Conservation (phyloP, 2,797 vertebrate genomes). For the Thaleichthys pacificus region DNA sequence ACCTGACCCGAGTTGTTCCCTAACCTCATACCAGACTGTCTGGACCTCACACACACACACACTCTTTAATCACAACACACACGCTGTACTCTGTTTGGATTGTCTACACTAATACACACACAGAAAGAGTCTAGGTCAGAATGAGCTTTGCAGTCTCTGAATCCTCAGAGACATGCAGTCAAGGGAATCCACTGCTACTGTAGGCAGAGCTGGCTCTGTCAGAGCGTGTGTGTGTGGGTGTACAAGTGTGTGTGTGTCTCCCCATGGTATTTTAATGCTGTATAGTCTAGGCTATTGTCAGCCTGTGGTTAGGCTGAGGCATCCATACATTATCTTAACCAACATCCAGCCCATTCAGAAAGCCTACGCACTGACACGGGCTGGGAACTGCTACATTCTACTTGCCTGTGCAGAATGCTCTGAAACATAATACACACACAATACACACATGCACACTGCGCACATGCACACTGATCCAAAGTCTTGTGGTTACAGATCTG, state of each 20-base stretch:
- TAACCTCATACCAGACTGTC: slow-evolving; percentile 40
- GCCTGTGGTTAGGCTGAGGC: slow-evolving; percentile 35
- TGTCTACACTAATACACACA: not conserved
- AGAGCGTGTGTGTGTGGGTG: not conserved
- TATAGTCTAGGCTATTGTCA: slow-evolving; percentile 25
- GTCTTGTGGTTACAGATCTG: not conserved
- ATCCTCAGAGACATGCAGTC: slow-evolving; percentile 42
- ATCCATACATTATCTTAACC: slow-evolving; percentile 52
- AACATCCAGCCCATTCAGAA: slow-evolving; percentile 36
- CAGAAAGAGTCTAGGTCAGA: slow-evolving; percentile 36
- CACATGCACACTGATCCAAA: not conserved
- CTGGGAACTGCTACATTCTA: too few species aligned
- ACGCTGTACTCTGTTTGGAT: slow-evolving; percentile 8
- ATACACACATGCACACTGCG: not conserved
- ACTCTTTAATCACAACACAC: not conserved
- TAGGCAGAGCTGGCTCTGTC: slow-evolving; percentile 1
- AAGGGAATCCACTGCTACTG: slow-evolving; percentile 28
- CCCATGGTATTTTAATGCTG: slow-evolving; percentile 25
- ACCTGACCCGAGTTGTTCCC: slow-evolving; percentile 24
- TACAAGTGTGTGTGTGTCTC: slow-evolving; percentile 8
- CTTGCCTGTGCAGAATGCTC: slow-evolving; percentile 26
- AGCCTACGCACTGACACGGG: not conserved
- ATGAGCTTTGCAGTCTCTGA: slow-evolving; percentile 32
- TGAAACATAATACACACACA: slow-evolving; percentile 4
- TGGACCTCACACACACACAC: slow-evolving; percentile 29